Evolutionary conservation across 2,113 vertebrate genomes (phyloP), one percentile per base, ranked within the genome.

Genomic region (Phrynocephalus versicolor): DNA sequence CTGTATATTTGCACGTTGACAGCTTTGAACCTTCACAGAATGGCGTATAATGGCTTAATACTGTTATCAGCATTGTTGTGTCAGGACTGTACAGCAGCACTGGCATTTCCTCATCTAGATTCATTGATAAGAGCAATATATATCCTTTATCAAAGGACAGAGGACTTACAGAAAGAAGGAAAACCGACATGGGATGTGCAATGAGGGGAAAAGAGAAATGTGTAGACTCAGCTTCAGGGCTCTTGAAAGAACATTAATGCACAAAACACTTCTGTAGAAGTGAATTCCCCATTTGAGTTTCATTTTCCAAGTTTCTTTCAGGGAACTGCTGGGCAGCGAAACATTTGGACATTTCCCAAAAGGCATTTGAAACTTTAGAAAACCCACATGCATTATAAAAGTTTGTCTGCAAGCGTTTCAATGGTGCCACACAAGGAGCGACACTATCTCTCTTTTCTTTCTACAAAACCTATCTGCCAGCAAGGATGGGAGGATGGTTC

Each of bases 141-240:
- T 25, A 27, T 35, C 81, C 73, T 37, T 78, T 87, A 86, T 86
- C 90, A 84, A 91, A 92, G 71, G 88, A 6, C 19, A 45, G 64
- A 33, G 83, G 8, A 19, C 3, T 83, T 92, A 84, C 74, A 67
- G 35, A 45, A 58, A 58, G 82, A 73, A 81, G 10, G 23, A 82
- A 79, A 35, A 35, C 41, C 62, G 60, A 82, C 41, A 1, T 73
- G 62, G 23, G 65, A 19, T 1, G 0, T 33, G 51, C 12, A 78
- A n/a, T 55, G 84, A 86, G 81, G n/a, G 35, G 35, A 84, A 30
- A 81, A 82, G 81, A 81, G 92, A 91, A 87, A 81, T 62, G 88
- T 94, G 93, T 92, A 84, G 90, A 91, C 85, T 90, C 18, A 15
- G 8, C 39, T 69, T 81, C 18, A 45, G 88, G 81, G 90, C 85